These are phyloP conservation scores for Lysandra coridon DNA, from an alignment of 2,888 invertebrate species.

Conservation along the genomic window DNA sequence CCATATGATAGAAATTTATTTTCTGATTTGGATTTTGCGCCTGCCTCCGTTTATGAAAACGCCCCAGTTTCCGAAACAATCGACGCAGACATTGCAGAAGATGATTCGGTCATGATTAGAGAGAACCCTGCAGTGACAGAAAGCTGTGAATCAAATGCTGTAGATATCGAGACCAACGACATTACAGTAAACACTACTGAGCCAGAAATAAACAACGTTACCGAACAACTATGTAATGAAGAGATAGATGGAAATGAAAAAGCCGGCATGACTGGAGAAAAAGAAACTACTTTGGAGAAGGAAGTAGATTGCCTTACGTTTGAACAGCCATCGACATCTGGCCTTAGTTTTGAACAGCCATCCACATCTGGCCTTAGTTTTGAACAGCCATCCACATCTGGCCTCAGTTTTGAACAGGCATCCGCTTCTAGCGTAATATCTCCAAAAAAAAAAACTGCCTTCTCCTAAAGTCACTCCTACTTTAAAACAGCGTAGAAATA, in stretches of 20 bases:
- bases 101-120: neutral
- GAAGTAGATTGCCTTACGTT: neutral
- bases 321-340: neutral
- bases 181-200: no score
- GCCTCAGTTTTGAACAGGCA: neutral
- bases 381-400: neutral
- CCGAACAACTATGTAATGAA: no score
- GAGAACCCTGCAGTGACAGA: neutral
- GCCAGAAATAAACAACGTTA: no score
- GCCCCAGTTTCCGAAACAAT: neutral
- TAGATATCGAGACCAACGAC: no score
- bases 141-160: no score
- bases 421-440: neutral
- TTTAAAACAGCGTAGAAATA: neutral
- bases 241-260: no score
- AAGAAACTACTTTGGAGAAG: no score
- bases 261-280: no score
- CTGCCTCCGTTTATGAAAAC: neutral
- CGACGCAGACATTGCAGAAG: neutral
- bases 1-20: conserved; percentile 6
- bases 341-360: neutral
- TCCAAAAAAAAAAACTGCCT: conserved; percentile 1
- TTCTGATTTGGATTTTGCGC: neutral
- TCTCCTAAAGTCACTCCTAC: neutral
- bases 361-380: neutral